Percentiles rank a stretch among this genome's conserved stretches.
phyloP scores from a whole-genome alignment of 2,888 invertebrate genomes.

The Cheilosia soror region DNA sequence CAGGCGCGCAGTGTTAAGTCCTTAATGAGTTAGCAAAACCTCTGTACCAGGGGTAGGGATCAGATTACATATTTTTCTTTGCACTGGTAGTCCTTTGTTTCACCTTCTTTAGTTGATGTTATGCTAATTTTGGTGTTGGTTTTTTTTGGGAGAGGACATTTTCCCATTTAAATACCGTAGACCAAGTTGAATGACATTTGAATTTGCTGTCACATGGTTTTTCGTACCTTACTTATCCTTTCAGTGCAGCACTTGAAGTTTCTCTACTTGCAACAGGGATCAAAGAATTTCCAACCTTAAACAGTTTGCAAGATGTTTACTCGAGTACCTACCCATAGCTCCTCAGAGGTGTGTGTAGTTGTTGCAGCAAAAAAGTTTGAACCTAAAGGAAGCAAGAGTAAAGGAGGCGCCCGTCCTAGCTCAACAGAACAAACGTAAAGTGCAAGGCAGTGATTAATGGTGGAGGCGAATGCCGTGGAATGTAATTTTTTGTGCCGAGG shows the following conservation, averaged over 20 bases:
- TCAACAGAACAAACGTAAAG: conserved; percentile 24
- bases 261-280: background rate
- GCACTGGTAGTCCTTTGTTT: conserved; percentile 33
- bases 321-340: conserved; percentile 1
- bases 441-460: conserved; percentile 40
- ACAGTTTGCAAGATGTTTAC: conserved; percentile 27
- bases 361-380: conserved; percentile 30
- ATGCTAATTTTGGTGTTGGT: conserved; percentile 7
- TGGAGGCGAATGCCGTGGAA: background rate
- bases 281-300: conserved; percentile 22
- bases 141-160: conserved; percentile 12
- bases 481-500: conserved; percentile 10
- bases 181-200: conserved; percentile 31
- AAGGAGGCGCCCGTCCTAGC: background rate
- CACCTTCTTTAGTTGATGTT: background rate
- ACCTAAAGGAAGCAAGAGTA: conserved; percentile 22
- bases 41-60: conserved; percentile 2
- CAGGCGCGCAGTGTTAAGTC: conserved; percentile 1
- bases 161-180: conserved; percentile 31
- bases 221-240: background rate
- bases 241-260: background rate
- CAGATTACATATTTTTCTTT: conserved; percentile 7
- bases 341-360: background rate
- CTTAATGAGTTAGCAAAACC: conserved; percentile 27
- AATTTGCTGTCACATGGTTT: background rate